Evolutionary conservation across 1,140 invertebrate genomes (phyloP).

Genomic region (Dendroctonus ponderosae): DNA sequence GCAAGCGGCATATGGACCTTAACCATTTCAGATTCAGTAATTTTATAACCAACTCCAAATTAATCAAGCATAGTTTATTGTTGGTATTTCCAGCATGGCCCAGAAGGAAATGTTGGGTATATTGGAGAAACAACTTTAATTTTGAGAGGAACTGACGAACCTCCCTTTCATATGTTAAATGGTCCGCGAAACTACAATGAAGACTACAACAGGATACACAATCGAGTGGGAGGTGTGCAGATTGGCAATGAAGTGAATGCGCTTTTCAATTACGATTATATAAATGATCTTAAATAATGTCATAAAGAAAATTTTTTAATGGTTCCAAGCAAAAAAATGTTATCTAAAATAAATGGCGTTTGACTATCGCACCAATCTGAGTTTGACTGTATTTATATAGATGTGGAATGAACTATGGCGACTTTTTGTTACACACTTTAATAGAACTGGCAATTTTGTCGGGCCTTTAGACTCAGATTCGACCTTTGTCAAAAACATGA

Average conservation of each 20-base stretch:
- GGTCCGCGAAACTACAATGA: constrained; percentile 58
- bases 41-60: constrained; percentile 6
- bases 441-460: too few relatives aligned
- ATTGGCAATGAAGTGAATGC: background rate
- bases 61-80: constrained; percentile 20
- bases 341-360: background rate
- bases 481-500: too few relatives aligned
- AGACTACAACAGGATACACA: constrained; percentile 51
- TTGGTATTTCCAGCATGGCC: constrained; percentile 48
- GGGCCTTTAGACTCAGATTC: too few relatives aligned
- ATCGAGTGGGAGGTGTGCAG: constrained; percentile 33
- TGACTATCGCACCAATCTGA: background rate
- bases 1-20: constrained; percentile 74
- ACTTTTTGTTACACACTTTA: too few relatives aligned
- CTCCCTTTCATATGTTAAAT: constrained; percentile 61
- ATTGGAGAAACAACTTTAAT: constrained; percentile 59
- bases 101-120: constrained; percentile 55
- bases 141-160: constrained; percentile 67
- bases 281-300: constrained; percentile 19
- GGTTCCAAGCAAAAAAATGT: background rate
- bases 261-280: constrained; percentile 9
- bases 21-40: constrained; percentile 61
- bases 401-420: too few relatives aligned
- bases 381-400: too few relatives aligned
- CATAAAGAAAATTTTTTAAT: background rate